phyloP scores from a whole-genome alignment of 2,113 vertebrate genomes.

The Pionites leucogaster region DNA sequence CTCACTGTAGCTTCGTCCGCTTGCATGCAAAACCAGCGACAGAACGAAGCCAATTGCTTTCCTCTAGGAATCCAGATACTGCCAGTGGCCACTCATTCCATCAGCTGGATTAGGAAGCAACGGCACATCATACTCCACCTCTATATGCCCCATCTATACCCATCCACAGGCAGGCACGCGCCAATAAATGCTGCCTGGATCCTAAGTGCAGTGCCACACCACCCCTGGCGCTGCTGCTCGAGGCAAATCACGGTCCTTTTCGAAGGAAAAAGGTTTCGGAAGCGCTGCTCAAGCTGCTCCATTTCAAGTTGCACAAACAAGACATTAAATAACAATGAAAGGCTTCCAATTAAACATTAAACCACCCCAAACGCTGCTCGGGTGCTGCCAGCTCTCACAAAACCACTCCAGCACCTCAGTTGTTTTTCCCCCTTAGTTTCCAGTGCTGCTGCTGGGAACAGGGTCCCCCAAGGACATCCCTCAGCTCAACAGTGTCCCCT shows the following conservation, averaged over 20 bases:
- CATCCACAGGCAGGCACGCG: accelerated
- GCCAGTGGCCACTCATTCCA: not conserved
- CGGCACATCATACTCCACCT: accelerated
- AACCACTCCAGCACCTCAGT: not conserved
- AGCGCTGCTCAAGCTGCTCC: not conserved
- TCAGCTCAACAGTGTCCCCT: not conserved
- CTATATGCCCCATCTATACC: accelerated
- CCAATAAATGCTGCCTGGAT: not conserved
- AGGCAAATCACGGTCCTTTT: accelerated
- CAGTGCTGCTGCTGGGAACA: not conserved
- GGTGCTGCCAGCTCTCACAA: not conserved
- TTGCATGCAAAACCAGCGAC: not conserved
- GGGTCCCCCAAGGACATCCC: not conserved
- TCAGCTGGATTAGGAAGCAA: not conserved
- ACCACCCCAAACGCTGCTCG: not conserved
- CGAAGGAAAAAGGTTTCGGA: not conserved
- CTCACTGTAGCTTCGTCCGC: accelerated
- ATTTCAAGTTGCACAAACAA: slow-evolving; percentile 6
- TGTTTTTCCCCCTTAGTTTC: not conserved
- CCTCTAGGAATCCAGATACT: not conserved
- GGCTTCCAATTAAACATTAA: not conserved
- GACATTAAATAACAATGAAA: slow-evolving; percentile 34
- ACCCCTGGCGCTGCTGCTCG: not conserved
- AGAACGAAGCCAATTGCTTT: accelerated
- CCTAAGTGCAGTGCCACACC: accelerated